Evolutionary conservation across 2,888 invertebrate species (phyloP), one percentile per base, ranked within the genome.

Genomic region (Periphyllus acericola): DNA sequence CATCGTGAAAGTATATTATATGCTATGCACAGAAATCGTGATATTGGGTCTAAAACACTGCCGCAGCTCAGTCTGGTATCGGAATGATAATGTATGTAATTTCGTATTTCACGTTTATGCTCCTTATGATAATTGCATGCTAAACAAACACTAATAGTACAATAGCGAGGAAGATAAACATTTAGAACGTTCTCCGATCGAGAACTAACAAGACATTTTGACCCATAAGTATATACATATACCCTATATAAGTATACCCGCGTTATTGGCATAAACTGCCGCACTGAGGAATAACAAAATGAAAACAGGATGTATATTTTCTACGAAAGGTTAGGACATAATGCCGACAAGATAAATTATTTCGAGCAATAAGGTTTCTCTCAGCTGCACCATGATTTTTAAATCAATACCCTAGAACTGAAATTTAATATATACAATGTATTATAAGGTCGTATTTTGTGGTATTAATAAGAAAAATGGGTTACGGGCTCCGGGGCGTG

Each of bases 351-450:
- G 34, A 72, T 72, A 34, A 72, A 17, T 72, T 72, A 9, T n/a
- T 72, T 34, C 72, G 29, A n/a, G 34, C 14, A 34, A 36, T 83
- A 74, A n/a, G 83, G 83, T 83, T 83, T 83, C 74, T 74, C 25
- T 29, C 29, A 29, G 36, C 36, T n/a, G 36, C 29, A 29, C 74
- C 32, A 36, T 74, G n/a, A 83, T 74, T 52, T 82, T 68, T n/a
- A 82, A 82, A 74, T 82, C 82, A 72, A 82, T 82, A 36, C 29
- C 19, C 46, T 52, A 74, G 11, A 81, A 82, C 17, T 55, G 74
- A 40, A 34, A 74, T 74, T 83, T 74, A 55, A 83, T 74, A 74
- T 19, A 17, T 8, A 72, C 72, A 34, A 72, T 34, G n/a, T n/a
- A 29, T 68, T 29, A 46, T 46, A 40, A 68, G 4, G 52, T 72